phyloP scores from a whole-genome alignment of 1,140 invertebrate species.

The Bilobella aurantiaca region DNA sequence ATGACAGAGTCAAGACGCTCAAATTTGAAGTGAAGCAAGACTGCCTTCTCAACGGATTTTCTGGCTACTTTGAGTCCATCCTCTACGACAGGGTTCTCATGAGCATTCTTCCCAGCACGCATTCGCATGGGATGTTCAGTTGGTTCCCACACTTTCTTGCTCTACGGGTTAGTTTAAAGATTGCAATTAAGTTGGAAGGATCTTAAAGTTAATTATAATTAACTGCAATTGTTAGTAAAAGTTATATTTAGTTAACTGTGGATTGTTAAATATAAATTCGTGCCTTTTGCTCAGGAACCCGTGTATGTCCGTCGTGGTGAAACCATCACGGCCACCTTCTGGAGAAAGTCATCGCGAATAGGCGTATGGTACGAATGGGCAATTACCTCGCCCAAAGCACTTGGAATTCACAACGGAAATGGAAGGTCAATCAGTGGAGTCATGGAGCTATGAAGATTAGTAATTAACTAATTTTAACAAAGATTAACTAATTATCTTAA shows the following conservation, averaged over 20 bases:
- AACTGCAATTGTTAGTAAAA: neutral
- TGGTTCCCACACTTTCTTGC: constrained; percentile 97
- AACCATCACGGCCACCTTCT: constrained; percentile 69
- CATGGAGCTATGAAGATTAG: neutral
- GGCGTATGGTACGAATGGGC: constrained; percentile 97
- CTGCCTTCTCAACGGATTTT: constrained; percentile 80
- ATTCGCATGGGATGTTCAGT: constrained; percentile 84
- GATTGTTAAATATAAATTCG: neutral
- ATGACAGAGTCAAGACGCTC: constrained; percentile 53
- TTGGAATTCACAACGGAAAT: constrained; percentile 66
- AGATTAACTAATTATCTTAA: too few species aligned
- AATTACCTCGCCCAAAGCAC: constrained; percentile 53
- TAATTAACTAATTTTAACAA: neutral
- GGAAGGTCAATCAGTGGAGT: constrained; percentile 52
- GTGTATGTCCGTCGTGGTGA: constrained; percentile 58
- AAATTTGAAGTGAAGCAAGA: constrained; percentile 61
- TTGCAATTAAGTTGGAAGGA: too few species aligned
- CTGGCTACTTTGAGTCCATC: constrained; percentile 84
- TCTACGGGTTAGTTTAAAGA: constrained; percentile 58
- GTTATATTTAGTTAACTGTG: neutral
- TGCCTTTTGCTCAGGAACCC: constrained; percentile 53
- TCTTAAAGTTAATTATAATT: constrained; percentile 11
- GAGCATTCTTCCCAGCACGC: constrained; percentile 78
- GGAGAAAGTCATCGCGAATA: constrained; percentile 62
- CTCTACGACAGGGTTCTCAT: constrained; percentile 74